phyloP scores from a whole-genome alignment of 2,888 invertebrate species.

The Atherix ibis region DNA sequence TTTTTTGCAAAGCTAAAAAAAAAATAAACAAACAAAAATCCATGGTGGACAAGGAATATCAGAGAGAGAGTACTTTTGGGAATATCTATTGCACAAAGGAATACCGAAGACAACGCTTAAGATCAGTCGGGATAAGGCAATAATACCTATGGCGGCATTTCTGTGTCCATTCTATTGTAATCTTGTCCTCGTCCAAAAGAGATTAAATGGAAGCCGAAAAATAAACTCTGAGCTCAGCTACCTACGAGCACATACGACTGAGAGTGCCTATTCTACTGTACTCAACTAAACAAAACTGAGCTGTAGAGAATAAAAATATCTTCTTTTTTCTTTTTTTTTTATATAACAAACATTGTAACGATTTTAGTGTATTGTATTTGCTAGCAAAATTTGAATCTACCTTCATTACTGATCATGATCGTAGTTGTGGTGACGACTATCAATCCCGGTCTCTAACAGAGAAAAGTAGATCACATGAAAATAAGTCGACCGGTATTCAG shows the following conservation, averaged over 20 bases:
- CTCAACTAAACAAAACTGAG: too few relatives aligned
- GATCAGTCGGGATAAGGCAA: conserved; percentile 7
- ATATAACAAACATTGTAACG: too few relatives aligned
- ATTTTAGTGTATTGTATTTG: conserved; percentile 5
- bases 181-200: conserved; percentile 1
- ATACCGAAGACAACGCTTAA: conserved; percentile 7
- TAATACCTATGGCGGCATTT: conserved; percentile 8
- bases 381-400: background rate
- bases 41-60: too few relatives aligned
- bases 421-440: conserved; percentile 2
- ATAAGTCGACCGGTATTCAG: conserved; percentile 2
- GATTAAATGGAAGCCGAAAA: conserved; percentile 6
- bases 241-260: too few relatives aligned
- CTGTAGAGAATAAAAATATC: too few relatives aligned
- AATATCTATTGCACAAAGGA: conserved; percentile 7
- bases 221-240: conserved; percentile 6
- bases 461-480: conserved; percentile 8
- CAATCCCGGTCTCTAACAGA: conserved; percentile 6
- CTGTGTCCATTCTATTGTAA: conserved; percentile 7
- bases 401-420: conserved; percentile 1
- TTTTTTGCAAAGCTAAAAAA: too few relatives aligned
- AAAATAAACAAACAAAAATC: too few relatives aligned
- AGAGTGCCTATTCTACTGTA: too few relatives aligned
- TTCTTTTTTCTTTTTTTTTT: too few relatives aligned
- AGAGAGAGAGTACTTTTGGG: background rate